phyloP scores from a whole-genome alignment of 2,888 invertebrate species.

The Rhagonycha fulva region DNA sequence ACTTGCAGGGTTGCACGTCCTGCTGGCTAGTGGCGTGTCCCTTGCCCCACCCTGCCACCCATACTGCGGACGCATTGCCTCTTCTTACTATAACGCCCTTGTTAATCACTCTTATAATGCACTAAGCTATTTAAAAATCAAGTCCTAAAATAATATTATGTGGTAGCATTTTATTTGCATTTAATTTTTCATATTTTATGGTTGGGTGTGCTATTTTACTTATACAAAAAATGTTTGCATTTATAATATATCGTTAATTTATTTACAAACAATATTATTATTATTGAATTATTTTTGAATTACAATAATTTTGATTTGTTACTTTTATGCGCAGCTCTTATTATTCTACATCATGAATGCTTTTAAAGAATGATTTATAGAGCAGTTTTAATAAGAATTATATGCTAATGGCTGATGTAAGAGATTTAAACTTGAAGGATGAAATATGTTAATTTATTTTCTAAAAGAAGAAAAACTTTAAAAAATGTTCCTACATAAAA shows the following conservation, averaged over 20 bases:
- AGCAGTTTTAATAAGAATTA: not conserved
- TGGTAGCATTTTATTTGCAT: not conserved
- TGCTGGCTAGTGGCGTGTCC: conserved; percentile 51
- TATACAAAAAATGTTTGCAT: not conserved
- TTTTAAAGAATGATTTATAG: not conserved
- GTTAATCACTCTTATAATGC: conserved; percentile 38
- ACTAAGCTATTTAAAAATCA: conserved; percentile 26
- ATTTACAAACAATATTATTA: not conserved
- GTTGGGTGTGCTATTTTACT: not conserved
- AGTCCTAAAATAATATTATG: not conserved
- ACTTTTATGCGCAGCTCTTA: not conserved
- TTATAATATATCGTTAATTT: not conserved
- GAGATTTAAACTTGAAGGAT: not conserved
- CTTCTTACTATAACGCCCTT: conserved; percentile 45
- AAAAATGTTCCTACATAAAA: not conserved
- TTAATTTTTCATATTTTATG: not conserved
- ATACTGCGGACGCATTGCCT: conserved; percentile 51
- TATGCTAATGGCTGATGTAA: not conserved
- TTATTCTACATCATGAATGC: not conserved
- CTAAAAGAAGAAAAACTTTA: not conserved
- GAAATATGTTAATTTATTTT: not conserved
- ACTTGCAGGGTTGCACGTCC: conserved; percentile 54
- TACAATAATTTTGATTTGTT: not conserved
- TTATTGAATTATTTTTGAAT: not conserved
- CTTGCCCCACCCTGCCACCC: conserved; percentile 55